A percentile compares a stretch with the other conserved stretches of the same genome.
Evolutionary conservation across 2,888 invertebrate genomes (phyloP).

Genomic region (Drosophila paracracens): DNA sequence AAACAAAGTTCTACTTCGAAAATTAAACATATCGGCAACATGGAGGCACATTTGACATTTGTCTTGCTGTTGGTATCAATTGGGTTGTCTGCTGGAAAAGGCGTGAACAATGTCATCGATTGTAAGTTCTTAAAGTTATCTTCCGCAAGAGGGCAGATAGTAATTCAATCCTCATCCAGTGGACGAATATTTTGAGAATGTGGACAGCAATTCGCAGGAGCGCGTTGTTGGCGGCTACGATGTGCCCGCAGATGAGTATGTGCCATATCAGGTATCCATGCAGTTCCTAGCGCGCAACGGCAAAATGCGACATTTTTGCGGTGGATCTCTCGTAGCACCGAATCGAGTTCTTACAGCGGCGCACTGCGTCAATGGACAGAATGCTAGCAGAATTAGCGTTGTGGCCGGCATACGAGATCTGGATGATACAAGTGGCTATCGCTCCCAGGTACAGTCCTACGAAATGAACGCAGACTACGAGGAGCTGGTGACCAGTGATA

Average conservation of each 20-base stretch:
- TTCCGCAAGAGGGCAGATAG: background rate
- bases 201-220: constrained; percentile 71
- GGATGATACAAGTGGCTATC: constrained; percentile 63
- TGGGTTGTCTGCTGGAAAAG: constrained; percentile 4
- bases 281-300: constrained; percentile 71
- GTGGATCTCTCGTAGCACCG: constrained; percentile 83
- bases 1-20: constrained; percentile 9
- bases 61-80: constrained; percentile 33
- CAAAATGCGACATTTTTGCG: constrained; percentile 82
- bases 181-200: constrained; percentile 71
- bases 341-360: constrained; percentile 83
- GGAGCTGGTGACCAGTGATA: constrained; percentile 82
- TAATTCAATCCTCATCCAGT: constrained; percentile 40
- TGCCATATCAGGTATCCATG: constrained; percentile 82
- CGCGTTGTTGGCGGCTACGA: constrained; percentile 82
- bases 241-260: constrained; percentile 70
- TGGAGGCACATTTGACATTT: constrained; percentile 31
- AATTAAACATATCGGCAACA: constrained; percentile 5
- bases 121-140: constrained; percentile 47
- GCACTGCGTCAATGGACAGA: constrained; percentile 83
- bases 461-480: constrained; percentile 82
- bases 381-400: constrained; percentile 75
- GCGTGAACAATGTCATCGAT: constrained; percentile 51
- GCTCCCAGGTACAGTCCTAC: constrained; percentile 77
- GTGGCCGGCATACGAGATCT: constrained; percentile 79